Conservation (phyloP, 2,797 vertebrate genomes). For the Gymnodraco acuticeps region DNA sequence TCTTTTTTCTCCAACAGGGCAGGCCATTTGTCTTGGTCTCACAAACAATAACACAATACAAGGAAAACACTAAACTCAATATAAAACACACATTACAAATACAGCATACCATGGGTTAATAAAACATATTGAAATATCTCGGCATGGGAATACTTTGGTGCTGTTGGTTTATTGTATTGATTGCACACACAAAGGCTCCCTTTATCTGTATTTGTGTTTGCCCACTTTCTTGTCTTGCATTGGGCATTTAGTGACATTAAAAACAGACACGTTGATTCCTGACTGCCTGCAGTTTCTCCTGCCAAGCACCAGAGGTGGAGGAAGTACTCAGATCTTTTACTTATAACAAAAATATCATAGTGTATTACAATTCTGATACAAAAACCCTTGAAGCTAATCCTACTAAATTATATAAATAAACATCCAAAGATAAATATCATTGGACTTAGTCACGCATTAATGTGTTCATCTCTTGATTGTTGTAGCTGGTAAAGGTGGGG, state of each 20-base stretch:
- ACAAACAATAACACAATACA: neutral
- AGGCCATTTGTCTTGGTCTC: neutral
- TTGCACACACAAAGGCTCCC: neutral
- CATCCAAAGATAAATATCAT: too few species aligned
- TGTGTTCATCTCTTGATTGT: too few species aligned
- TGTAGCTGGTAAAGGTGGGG: too few species aligned
- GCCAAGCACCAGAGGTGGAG: neutral
- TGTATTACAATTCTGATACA: neutral
- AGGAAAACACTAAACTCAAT: neutral
- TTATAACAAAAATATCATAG: neutral
- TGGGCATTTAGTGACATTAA: neutral
- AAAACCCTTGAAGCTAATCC: neutral
- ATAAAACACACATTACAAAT: neutral
- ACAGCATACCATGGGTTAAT: neutral
- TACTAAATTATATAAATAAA: neutral
- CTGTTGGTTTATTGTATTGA: neutral
- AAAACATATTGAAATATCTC: neutral
- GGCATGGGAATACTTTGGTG: neutral
- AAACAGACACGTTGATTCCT: neutral
- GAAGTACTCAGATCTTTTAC: neutral
- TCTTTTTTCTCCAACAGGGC: neutral
- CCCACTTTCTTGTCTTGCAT: neutral
- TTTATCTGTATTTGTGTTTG: constrained; percentile 1
- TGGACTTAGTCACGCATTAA: too few species aligned
- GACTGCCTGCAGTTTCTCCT: neutral